phyloP scores from a whole-genome alignment of 2,888 invertebrate genomes.

The Agonopterix heracliana region DNA sequence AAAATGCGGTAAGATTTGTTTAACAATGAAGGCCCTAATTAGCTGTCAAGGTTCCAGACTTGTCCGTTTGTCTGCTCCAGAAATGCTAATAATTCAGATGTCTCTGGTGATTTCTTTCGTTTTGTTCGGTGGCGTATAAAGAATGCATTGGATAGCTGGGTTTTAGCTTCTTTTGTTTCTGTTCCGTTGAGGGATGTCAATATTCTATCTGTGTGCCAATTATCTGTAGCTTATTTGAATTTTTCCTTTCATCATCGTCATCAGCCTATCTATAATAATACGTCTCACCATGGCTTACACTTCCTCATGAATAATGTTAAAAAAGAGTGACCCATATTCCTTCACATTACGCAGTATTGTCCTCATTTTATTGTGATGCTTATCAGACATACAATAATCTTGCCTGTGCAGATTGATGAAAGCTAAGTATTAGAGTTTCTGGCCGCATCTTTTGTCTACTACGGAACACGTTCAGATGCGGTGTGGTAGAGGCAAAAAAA shows the following conservation, averaged over 20 bases:
- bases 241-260: neutral
- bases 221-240: neutral
- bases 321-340: too few species aligned
- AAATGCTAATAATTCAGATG: constrained; percentile 71
- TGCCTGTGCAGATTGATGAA: too few species aligned
- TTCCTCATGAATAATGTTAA: too few species aligned
- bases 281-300: too few species aligned
- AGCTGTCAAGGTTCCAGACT: constrained; percentile 69
- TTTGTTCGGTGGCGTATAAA: constrained; percentile 48
- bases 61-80: constrained; percentile 57
- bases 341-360: too few species aligned
- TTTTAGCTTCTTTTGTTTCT: constrained; percentile 24
- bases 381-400: too few species aligned
- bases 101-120: constrained; percentile 68
- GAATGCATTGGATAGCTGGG: constrained; percentile 30
- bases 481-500: too few species aligned
- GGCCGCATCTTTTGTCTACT: too few species aligned
- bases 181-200: constrained; percentile 7
- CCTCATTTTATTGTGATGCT: too few species aligned
- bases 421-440: too few species aligned
- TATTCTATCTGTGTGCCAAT: constrained; percentile 6
- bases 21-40: constrained; percentile 73
- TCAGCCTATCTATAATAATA: too few species aligned
- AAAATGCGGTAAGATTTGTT: constrained; percentile 47
- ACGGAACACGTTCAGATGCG: too few species aligned